Conservation (phyloP, 23 tunicate genomes). For the Ciona savignyi region DNA sequence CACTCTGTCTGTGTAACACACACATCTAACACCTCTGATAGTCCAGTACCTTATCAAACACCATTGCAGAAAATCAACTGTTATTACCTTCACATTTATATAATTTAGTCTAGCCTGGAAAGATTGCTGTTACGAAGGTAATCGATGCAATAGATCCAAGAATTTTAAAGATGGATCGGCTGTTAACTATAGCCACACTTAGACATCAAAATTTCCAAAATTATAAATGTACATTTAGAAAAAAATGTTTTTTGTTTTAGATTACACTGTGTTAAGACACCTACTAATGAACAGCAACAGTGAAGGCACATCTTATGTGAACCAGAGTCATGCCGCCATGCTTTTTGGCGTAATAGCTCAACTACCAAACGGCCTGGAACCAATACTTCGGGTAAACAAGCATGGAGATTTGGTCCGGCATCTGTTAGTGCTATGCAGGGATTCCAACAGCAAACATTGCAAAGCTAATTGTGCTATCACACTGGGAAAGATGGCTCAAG, state of each 20-base stretch:
- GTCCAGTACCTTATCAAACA: too few relatives aligned
- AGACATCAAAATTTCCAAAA: too few relatives aligned
- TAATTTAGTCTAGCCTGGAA: too few relatives aligned
- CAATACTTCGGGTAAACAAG: neutral
- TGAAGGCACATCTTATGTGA: constrained; percentile 18
- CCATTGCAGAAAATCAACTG: too few relatives aligned
- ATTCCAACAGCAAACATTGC: constrained; percentile 33
- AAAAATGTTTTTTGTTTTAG: neutral
- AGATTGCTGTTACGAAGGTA: too few relatives aligned
- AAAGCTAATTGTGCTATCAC: constrained; percentile 59
- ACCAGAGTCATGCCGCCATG: constrained; percentile 70
- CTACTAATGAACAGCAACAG: neutral
- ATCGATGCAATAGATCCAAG: too few relatives aligned
- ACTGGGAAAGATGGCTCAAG: constrained; percentile 59
- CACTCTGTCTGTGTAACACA: too few relatives aligned
- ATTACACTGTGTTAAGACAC: neutral
- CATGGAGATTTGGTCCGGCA: constrained; percentile 42
- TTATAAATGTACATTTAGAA: neutral
- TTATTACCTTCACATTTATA: too few relatives aligned
- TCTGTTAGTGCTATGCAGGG: constrained; percentile 59
- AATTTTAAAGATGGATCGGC: too few relatives aligned
- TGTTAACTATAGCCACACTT: too few relatives aligned
- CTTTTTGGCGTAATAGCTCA: constrained; percentile 46
- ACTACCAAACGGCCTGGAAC: constrained; percentile 9
- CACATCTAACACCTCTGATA: too few relatives aligned